Base-by-base conservation (phyloP, 2,113 vertebrate genomes). In the Vidua chalybeata region DNA sequence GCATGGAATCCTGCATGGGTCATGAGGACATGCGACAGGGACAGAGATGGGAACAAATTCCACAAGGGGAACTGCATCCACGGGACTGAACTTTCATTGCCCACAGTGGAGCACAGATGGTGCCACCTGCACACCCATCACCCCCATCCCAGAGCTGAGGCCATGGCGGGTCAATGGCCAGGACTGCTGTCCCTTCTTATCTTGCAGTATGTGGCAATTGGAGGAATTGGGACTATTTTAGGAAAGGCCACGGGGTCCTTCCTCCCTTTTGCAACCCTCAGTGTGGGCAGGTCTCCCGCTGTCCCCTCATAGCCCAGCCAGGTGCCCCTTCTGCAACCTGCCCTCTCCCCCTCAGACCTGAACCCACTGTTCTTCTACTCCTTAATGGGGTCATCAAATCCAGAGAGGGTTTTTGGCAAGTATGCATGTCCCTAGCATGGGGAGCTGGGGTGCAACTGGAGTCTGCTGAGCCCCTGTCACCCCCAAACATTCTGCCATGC, bases 401-500 rank as follows among this genome's bases (percentile, higher is more conserved):
- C 41, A 41, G 11, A 41, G 41, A 41, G 41, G 11, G 41, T 11
- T 12, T 68, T 23, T 45, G 33, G 31, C 28, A 33, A 45, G 27
- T 11, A 7, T 54, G 24, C 10, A 3, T 30, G 13, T 48, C 5
- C 13, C n/a, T 24, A 17, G 49, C 20, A 24, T 9, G 3, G 8
- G 9, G 22, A 33, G 23, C 24, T 30, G 49, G 24, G 24, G 15
- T 45, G 39, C 7, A 10, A 27, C 3, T 0, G 1, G 54, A 17
- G 23, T 37, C 56, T 79, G 49, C 41, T 21, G n/a, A 63, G 20
- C 23, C 8, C 5, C 15, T 16, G 41, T 24, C 28, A 28, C 6
- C 8, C n/a, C 23, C 9, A 52, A 7, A 71, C 1, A 11, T 10
- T 15, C 49, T 63, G 7, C 64, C 84, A 11, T 15, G 11, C 13